Evolutionary conservation across 2,888 invertebrate genomes (phyloP).

Genomic region (Dusona sp.): DNA sequence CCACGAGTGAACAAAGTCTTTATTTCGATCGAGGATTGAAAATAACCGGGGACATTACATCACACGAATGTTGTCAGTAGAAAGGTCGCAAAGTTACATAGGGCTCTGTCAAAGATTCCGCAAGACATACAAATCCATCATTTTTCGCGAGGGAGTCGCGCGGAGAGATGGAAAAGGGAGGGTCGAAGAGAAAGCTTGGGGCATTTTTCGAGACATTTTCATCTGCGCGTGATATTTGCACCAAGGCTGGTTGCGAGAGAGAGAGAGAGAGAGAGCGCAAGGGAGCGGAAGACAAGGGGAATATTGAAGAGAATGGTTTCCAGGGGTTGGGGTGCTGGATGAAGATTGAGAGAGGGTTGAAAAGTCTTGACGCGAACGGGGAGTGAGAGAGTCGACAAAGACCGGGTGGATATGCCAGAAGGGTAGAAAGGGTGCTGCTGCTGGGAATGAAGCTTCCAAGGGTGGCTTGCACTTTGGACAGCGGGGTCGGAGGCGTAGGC

Average conservation of each 20-base stretch:
- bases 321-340: conserved; percentile 10
- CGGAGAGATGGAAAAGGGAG: conserved; percentile 16
- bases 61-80: not conserved
- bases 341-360: conserved; percentile 36
- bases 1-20: not conserved
- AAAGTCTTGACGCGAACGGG: conserved; percentile 15
- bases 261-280: not conserved
- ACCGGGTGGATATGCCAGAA: conserved; percentile 55
- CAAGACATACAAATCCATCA: not conserved
- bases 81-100: not conserved
- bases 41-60: not conserved
- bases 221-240: conserved; percentile 75
- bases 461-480: conserved; percentile 6
- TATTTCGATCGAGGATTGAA: not conserved
- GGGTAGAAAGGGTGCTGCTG: conserved; percentile 40
- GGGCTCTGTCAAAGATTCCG: not conserved
- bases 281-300: not conserved
- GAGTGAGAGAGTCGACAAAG: conserved; percentile 36
- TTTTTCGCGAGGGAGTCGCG: not conserved
- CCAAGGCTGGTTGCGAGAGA: conserved; percentile 68
- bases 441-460: conserved; percentile 38
- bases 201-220: conserved; percentile 76
- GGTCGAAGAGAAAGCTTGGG: conserved; percentile 67
- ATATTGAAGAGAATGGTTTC: not conserved
- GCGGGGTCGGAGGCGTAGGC: not conserved